Evolutionary conservation across 2,113 vertebrate genomes (phyloP), one percentile per base, ranked within the genome.

Genomic region (Sorex araneus): DNA sequence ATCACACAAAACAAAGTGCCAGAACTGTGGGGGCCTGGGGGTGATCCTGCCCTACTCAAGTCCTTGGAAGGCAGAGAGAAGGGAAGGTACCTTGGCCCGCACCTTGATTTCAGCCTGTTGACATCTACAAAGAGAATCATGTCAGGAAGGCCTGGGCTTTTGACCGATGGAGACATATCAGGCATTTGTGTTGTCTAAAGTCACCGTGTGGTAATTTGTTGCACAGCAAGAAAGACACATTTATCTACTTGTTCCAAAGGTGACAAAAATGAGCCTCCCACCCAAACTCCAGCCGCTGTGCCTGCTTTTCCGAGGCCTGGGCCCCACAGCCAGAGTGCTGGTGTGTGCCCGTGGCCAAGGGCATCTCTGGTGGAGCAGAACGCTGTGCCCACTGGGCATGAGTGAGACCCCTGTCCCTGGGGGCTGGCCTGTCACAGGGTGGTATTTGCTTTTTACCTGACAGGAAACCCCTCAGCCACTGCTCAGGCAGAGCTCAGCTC

Each of bases 381-480:
- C 76, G 66, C 54, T 30, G 11, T 2, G 54, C 21, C 23, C 27
- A 32, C 36, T 64, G 18, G 32, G 30, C 36, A 77, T 54, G 4
- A 45, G 45, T 18, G 47, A 75, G 75, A 66, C 19, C n/a, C 90
- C 79, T 8, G 45, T 66, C 34, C n/a, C 79, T 13, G 57, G 82
- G 60, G 79, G 50, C 30, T 63, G 15, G 4, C 11, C 16, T 43
- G 45, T 78, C 32, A 91, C 28, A 43, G 77, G 47, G 57, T 89
- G 78, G 87, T 64, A 71, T 85, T 66, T 91, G 85, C 81, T 79
- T 94, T 94, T 67, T 69, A 32, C 74, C 87, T 93, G 64, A 73
- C 23, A 90, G 76, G 0, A 91, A 25, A 69, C 27, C 8, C 66
- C 27, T 23, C 19, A 76, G 0, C 1, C 1, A 25, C 71, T 71